Evolutionary conservation across 2,888 invertebrate genomes (phyloP).

Genomic region (Watsonalla cultraria): DNA sequence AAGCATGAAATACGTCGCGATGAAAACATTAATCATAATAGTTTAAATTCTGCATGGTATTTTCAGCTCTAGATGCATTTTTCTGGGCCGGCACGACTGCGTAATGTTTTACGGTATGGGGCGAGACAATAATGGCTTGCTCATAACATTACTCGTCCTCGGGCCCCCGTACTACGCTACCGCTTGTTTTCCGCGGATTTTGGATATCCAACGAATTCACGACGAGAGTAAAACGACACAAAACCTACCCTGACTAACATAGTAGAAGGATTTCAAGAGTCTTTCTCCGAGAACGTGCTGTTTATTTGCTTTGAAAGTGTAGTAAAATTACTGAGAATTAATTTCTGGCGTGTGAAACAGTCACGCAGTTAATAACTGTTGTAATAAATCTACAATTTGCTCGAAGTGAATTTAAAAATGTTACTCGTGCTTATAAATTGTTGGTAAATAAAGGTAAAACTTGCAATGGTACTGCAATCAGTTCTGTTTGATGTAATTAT

Average conservation of each 20-base stretch:
- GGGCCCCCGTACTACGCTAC: slow-evolving; percentile 58
- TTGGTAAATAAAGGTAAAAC: background rate
- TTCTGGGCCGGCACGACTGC: slow-evolving; percentile 63
- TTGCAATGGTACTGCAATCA: background rate
- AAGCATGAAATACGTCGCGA: slow-evolving; percentile 13
- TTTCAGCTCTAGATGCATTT: slow-evolving; percentile 61
- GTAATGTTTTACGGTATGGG: slow-evolving; percentile 79
- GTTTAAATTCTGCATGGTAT: slow-evolving; percentile 35
- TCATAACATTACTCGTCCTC: slow-evolving; percentile 78
- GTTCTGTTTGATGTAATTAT: slow-evolving; percentile 13
- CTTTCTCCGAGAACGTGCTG: slow-evolving; percentile 46
- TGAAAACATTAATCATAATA: slow-evolving; percentile 12
- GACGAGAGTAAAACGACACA: slow-evolving; percentile 15
- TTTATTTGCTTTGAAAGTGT: slow-evolving; percentile 52
- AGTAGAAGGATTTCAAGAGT: slow-evolving; percentile 54
- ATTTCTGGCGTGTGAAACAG: slow-evolving; percentile 40
- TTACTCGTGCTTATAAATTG: background rate
- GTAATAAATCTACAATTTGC: background rate
- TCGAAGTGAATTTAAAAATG: background rate
- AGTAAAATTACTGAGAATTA: slow-evolving; percentile 51
- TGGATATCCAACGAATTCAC: slow-evolving; percentile 27
- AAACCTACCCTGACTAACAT: slow-evolving; percentile 21
- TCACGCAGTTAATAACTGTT: slow-evolving; percentile 25
- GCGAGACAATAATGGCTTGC: slow-evolving; percentile 79
- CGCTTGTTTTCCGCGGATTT: slow-evolving; percentile 44